Percentiles rank a stretch among this genome's conserved stretches.
phyloP scores from a whole-genome alignment of 1,140 invertebrate genomes.

The Drosophila virilis region DNA sequence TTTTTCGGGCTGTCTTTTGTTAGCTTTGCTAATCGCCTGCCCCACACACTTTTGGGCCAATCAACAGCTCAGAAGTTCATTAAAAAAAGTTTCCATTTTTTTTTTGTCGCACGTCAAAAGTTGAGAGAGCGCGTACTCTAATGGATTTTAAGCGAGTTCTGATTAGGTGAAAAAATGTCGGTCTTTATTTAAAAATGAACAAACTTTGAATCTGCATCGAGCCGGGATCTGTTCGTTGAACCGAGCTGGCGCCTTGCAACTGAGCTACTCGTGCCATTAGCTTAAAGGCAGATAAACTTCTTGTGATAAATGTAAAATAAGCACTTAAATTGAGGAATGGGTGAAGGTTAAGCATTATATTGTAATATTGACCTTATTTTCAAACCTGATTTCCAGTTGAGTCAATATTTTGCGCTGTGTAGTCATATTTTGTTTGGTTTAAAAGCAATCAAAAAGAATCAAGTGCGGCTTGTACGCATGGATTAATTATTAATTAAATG shows the following conservation, averaged over 20 bases:
- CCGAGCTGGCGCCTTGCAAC: too few relatives aligned
- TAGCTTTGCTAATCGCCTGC: conserved; percentile 40
- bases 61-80: conserved; percentile 42
- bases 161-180: too few relatives aligned
- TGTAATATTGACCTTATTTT: too few relatives aligned
- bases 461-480: not conserved
- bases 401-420: too few relatives aligned
- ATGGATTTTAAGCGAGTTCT: conserved; percentile 34
- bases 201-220: not conserved
- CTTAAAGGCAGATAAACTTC: too few relatives aligned
- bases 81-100: conserved; percentile 54
- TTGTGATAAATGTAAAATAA: too few relatives aligned
- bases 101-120: conserved; percentile 62
- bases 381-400: too few relatives aligned
- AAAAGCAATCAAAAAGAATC: conserved; percentile 18
- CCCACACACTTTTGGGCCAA: conserved; percentile 25
- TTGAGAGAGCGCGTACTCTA: conserved; percentile 37
- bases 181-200: not conserved
- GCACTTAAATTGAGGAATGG: too few relatives aligned
- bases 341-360: too few relatives aligned
- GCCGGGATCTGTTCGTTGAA: too few relatives aligned
- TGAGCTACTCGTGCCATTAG: too few relatives aligned
- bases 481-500: conserved; percentile 48
- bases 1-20: conserved; percentile 35
- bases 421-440: not conserved